These are phyloP conservation scores for Ivindomyrus marchei DNA, from an alignment of 2,113 vertebrate species.

Conservation along the genomic window DNA sequence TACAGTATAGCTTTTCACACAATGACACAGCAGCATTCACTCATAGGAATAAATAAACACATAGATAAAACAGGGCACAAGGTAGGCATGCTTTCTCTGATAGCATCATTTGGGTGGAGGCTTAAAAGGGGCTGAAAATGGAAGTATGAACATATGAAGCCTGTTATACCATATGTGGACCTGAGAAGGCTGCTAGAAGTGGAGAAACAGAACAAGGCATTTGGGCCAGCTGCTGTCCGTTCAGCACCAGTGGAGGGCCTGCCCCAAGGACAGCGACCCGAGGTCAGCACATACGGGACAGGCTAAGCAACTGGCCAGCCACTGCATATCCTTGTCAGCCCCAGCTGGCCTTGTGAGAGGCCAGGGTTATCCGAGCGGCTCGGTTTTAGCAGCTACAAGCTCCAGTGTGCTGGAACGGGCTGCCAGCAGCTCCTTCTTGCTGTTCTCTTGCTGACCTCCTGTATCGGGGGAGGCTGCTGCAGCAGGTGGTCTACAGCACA, in stretches of 20 bases:
- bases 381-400: background rate
- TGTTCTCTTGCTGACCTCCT: background rate
- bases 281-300: background rate
- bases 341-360: background rate
- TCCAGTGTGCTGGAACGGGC: background rate
- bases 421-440: background rate
- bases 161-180: background rate
- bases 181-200: background rate
- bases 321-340: background rate
- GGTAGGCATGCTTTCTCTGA: background rate
- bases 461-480: background rate
- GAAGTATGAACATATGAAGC: background rate
- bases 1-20: background rate
- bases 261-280: background rate
- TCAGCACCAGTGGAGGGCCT: background rate
- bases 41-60: background rate
- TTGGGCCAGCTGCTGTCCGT: constrained; percentile 1
- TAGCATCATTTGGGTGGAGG: background rate
- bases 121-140: background rate
- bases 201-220: too few relatives aligned
- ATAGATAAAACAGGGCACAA: background rate
- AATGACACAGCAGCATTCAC: background rate
- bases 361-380: background rate
- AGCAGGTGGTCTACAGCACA: background rate
- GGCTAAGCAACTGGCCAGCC: background rate